These are phyloP conservation scores for Gyps fulvus DNA, from an alignment of 2,113 vertebrate genomes.

Conservation along the genomic window DNA sequence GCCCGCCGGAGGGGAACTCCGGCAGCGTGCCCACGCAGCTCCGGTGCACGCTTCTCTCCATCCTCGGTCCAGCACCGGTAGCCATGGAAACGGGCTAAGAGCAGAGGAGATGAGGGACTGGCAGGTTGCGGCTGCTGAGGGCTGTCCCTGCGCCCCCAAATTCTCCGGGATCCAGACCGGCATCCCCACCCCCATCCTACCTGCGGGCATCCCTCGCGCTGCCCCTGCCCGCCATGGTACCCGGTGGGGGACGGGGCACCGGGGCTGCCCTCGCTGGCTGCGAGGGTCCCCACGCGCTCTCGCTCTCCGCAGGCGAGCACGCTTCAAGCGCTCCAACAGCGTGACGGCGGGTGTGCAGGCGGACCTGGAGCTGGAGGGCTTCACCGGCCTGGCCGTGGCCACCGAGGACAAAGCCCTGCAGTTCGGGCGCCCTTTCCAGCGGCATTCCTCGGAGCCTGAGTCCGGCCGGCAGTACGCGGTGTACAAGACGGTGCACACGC, in stretches of 20 bases:
- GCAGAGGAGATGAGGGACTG: conserved; percentile 15
- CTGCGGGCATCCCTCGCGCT: background rate
- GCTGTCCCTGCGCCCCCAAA: background rate
- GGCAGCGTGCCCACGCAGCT: background rate
- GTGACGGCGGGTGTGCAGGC: conserved; percentile 97
- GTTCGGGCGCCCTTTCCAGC: conserved; percentile 94
- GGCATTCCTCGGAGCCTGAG: conserved; percentile 92
- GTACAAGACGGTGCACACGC: conserved; percentile 96
- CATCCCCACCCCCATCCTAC: background rate
- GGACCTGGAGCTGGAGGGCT: conserved; percentile 93
- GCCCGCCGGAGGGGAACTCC: background rate
- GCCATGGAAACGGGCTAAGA: conserved; percentile 74
- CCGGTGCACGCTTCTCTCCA: conserved; percentile 39
- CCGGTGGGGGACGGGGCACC: fast-evolving
- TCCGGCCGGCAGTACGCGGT: conserved; percentile 88
- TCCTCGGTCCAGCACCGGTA: conserved; percentile 67
- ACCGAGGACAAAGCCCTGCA: conserved; percentile 96
- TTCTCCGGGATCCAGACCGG: fast-evolving
- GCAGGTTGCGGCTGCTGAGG: background rate
- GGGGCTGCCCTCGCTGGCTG: fast-evolving
- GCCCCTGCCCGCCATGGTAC: background rate
- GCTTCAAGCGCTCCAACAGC: conserved; percentile 98
- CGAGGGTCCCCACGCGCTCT: background rate
- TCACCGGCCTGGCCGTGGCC: conserved; percentile 83
- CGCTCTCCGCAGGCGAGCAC: conserved; percentile 79